phyloP scores from a whole-genome alignment of 2,888 invertebrate species.

The Microctonus hyperodae region DNA sequence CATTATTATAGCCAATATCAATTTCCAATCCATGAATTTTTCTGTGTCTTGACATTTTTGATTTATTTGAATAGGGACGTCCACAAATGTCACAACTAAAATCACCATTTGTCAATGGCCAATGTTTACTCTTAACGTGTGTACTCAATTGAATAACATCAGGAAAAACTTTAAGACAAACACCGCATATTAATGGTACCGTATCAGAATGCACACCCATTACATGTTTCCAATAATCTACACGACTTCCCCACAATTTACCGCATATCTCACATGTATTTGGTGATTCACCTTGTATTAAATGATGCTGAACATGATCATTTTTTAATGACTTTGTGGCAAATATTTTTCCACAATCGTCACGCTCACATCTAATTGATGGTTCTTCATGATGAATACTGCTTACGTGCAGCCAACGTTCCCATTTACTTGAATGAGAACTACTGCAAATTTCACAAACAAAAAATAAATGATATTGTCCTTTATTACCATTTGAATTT shows the following conservation, averaged over 20 bases:
- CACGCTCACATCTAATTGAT: slow-evolving; percentile 58
- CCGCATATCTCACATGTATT: slow-evolving; percentile 65
- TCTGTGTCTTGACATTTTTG: slow-evolving; percentile 65
- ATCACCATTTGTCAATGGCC: slow-evolving; percentile 63
- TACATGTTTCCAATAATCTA: slow-evolving; percentile 66
- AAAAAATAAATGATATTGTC: slow-evolving; percentile 61
- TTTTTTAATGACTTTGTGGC: slow-evolving; percentile 62
- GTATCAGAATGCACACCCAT: slow-evolving; percentile 66
- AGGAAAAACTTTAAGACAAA: slow-evolving; percentile 64
- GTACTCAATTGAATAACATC: slow-evolving; percentile 60
- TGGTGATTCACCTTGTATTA: slow-evolving; percentile 61
- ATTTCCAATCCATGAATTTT: slow-evolving; percentile 62
- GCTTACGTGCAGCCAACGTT: slow-evolving; percentile 65
- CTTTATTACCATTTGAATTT: slow-evolving; percentile 56
- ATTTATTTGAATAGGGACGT: slow-evolving; percentile 64
- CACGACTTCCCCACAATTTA: slow-evolving; percentile 65
- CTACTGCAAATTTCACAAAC: slow-evolving; percentile 65
- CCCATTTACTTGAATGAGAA: slow-evolving; percentile 64
- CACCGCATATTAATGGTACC: slow-evolving; percentile 64
- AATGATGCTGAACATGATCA: slow-evolving; percentile 63
- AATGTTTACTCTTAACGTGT: slow-evolving; percentile 63
- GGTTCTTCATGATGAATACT: slow-evolving; percentile 60
- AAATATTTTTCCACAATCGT: slow-evolving; percentile 62
- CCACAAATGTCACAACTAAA: slow-evolving; percentile 65
- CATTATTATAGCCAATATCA: slow-evolving; percentile 37